Base-by-base conservation (phyloP, 92 coral and sea anemone genomes). In the Epizoanthus rinbou region DNA sequence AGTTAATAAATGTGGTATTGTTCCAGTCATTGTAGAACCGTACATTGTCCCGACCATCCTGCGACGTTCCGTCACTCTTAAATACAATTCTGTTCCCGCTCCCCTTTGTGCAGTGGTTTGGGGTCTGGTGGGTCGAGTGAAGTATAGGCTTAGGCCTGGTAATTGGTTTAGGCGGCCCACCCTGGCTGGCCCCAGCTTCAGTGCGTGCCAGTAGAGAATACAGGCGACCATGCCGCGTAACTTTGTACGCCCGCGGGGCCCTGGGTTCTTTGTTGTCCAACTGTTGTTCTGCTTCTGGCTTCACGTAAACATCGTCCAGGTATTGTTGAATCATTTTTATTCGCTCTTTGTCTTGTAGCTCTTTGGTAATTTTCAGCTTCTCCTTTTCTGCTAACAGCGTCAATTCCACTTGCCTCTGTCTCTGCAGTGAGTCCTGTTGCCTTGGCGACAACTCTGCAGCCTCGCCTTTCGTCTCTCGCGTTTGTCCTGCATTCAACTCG, bases 11-110 rank as follows among this genome's bases (percentile, higher is more conserved):
- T 68, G 87, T 81, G 24, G 88, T 80, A 64, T 89, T 91, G 59
- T 85, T 91, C 98, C 98, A 93, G 70, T 93, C 98, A 72, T 93
- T 93, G 47, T 68, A 83, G 64, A 69, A 93, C 50, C 98, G 80
- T 15, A 93, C 86, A 71, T 84, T 91, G 39, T 80, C 64, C 43
- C 88, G 87, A 11, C 50, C 57, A 14, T 53, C 64, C 5, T 80
- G 64, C 9, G 73, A 33, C 19, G 59, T 64, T n/a, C 74, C 70
- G 1, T 82, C 84, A 14, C 72, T 85, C 57, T 83, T 91, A 80
- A 91, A 89, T 28, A 74, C 75, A 22, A 91, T 71, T 68, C 73
- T 93, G 64, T 85, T 93, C 16, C 86, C 89, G 2, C 75, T 68
- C 47, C 78, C 87, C 23, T 74, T 19, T 1, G 47, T 86, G 39